Evolutionary conservation across 2,797 vertebrate species (phyloP).

Genomic region (Perodicticus potto): DNA sequence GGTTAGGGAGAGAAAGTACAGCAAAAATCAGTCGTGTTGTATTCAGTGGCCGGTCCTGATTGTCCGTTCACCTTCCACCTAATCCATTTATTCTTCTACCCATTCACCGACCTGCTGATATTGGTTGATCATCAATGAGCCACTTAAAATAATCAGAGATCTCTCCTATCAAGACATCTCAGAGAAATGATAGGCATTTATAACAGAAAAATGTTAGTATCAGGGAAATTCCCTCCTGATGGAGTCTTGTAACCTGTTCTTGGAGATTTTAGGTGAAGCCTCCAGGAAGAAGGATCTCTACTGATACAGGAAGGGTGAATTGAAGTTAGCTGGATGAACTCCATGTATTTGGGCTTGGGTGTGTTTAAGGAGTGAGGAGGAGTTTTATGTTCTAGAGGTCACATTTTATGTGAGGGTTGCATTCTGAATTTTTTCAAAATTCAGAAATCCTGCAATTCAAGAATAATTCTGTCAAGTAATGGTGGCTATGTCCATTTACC

Average conservation of each 20-base stretch:
- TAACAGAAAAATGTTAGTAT: neutral
- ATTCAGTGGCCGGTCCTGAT: neutral
- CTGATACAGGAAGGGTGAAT: neutral
- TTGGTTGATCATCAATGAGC: neutral
- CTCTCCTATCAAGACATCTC: neutral
- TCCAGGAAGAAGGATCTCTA: neutral
- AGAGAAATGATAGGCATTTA: neutral
- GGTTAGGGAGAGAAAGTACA: neutral
- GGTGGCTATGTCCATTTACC: slow-evolving; percentile 43
- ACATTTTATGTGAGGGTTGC: slow-evolving; percentile 14
- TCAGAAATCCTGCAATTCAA: neutral
- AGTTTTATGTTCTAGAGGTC: neutral
- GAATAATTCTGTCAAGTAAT: neutral
- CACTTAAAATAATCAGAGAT: neutral
- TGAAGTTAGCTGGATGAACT: neutral
- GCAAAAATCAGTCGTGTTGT: neutral
- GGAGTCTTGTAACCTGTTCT: neutral
- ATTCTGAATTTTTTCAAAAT: slow-evolving; percentile 28
- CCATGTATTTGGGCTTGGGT: neutral
- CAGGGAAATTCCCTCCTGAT: neutral
- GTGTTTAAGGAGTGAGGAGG: neutral
- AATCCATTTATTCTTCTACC: neutral
- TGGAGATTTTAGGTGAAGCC: neutral
- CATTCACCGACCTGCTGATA: fast-evolving
- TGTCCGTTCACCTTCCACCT: neutral